Percentiles rank a stretch among this genome's conserved stretches.
Evolutionary conservation across 2,888 invertebrate genomes (phyloP).

Genomic region (Athalia cordata): DNA sequence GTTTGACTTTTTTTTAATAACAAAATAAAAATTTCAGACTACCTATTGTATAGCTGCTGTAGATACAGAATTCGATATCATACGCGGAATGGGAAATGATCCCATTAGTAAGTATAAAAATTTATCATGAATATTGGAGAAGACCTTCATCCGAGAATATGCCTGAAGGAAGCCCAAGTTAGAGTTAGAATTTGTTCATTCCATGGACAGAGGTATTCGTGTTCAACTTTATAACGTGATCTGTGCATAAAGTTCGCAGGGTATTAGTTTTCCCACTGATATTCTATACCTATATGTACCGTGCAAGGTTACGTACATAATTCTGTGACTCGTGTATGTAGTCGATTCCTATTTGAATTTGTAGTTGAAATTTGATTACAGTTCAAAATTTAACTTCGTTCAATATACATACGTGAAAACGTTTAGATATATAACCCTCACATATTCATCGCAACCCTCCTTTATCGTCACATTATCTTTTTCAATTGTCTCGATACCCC

Average conservation of each 20-base stretch:
- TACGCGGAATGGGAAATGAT: background rate
- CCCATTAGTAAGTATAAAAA: background rate
- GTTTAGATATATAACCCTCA: too few species aligned
- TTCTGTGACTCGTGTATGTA: background rate
- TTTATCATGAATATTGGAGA: conserved; percentile 11
- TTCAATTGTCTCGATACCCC: too few species aligned
- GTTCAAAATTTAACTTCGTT: background rate
- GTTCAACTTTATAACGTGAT: background rate
- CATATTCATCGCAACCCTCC: too few species aligned
- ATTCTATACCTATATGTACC: background rate
- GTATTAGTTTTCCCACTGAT: background rate
- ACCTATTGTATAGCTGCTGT: background rate
- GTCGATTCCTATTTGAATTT: too few species aligned
- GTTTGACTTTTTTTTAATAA: too few species aligned
- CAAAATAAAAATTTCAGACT: too few species aligned
- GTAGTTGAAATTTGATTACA: background rate
- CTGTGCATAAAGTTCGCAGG: background rate
- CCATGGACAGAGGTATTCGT: conserved; percentile 7
- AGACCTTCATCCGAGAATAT: conserved; percentile 14
- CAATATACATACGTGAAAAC: too few species aligned
- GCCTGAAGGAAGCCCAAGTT: background rate
- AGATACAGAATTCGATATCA: background rate
- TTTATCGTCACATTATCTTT: too few species aligned
- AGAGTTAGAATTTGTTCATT: background rate
- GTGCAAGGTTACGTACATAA: background rate